Percentiles rank a stretch among this genome's conserved stretches.
phyloP scores from a whole-genome alignment of 2,113 vertebrate species.

The Telmatochromis brachygnathus region DNA sequence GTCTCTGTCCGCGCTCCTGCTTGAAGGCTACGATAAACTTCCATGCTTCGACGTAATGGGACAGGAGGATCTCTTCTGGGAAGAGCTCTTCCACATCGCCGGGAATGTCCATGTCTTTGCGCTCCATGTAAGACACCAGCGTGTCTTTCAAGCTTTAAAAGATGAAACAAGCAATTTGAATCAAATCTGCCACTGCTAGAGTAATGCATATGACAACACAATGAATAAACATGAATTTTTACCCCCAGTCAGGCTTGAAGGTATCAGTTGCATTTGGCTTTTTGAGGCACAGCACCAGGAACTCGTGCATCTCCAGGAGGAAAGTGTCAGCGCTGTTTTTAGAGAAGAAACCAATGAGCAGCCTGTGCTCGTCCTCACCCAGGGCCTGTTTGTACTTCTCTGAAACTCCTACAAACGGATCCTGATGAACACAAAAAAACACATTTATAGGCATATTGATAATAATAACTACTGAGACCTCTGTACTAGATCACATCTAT shows the following conservation, averaged over 20 bases:
- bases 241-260: conserved; percentile 81
- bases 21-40: conserved; percentile 73
- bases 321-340: conserved; percentile 76
- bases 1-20: conserved; percentile 56
- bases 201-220: not conserved
- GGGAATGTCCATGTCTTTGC: conserved; percentile 67
- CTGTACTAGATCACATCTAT: not conserved
- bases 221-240: not conserved
- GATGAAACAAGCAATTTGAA: not conserved
- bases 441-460: not conserved
- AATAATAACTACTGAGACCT: not conserved
- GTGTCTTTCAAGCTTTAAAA: conserved; percentile 78
- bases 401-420: conserved; percentile 79
- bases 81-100: conserved; percentile 71
- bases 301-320: conserved; percentile 87
- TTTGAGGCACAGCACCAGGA: conserved; percentile 80
- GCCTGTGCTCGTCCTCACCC: conserved; percentile 34
- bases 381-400: conserved; percentile 70
- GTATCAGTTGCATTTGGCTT: conserved; percentile 33
- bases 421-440: conserved; percentile 61
- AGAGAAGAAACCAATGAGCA: conserved; percentile 76
- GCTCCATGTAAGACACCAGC: conserved; percentile 72
- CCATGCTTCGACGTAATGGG: conserved; percentile 76
- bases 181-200: not conserved
- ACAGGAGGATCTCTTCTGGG: conserved; percentile 74